A percentile compares a stretch with the other conserved stretches of the same genome.
Conservation (phyloP, 1,140 invertebrate species). For the Trichomalopsis sarcophagae region DNA sequence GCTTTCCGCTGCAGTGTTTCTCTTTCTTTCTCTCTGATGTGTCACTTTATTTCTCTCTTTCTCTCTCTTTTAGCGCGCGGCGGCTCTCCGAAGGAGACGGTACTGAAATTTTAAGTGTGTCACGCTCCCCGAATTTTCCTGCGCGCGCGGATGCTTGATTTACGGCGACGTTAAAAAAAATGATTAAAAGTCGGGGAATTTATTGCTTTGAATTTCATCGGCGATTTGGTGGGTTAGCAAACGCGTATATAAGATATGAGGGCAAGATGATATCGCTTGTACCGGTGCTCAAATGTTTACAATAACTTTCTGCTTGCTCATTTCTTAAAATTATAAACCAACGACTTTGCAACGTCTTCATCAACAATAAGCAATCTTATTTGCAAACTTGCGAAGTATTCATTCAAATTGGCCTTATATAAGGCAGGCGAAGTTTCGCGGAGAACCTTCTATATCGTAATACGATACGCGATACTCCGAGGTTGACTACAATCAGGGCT, state of each 20-base stretch:
- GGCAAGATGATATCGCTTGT: too few species aligned
- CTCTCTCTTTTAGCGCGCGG: background rate
- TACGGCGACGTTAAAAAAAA: background rate
- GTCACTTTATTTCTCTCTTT: background rate
- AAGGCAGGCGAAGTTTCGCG: too few species aligned
- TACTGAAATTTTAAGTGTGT: background rate
- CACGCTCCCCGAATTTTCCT: background rate
- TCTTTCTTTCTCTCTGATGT: background rate
- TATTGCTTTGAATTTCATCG: background rate
- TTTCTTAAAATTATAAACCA: too few species aligned
- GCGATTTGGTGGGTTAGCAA: background rate
- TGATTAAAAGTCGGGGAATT: background rate
- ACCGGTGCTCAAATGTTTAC: too few species aligned
- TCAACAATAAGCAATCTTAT: too few species aligned
- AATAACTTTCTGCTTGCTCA: too few species aligned
- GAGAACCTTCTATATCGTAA: too few species aligned
- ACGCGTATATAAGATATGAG: background rate
- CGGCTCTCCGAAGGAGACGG: background rate
- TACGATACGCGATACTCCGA: too few species aligned
- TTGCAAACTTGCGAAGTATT: too few species aligned
- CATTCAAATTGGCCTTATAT: too few species aligned
- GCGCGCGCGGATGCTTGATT: background rate
- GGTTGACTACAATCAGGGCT: too few species aligned
- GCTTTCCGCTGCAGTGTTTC: background rate
- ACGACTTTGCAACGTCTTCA: too few species aligned